Conservation (phyloP, 2,888 invertebrate species). For the Anoncus sp. region DNA sequence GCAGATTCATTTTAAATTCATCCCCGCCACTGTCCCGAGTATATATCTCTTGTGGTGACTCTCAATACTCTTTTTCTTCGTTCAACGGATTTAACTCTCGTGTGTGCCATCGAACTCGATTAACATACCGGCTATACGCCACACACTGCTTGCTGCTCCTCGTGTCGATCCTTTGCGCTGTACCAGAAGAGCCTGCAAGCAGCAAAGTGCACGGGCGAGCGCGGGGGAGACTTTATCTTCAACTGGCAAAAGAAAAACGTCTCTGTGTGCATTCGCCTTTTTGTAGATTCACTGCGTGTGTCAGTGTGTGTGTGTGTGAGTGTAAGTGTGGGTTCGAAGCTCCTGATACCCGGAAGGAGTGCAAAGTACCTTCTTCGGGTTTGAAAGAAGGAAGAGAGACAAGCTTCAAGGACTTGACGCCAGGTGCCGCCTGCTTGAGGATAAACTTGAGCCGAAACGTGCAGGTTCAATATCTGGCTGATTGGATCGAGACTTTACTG, state of each 20-base stretch:
- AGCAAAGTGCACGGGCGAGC: slow-evolving; percentile 62
- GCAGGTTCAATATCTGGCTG: slow-evolving; percentile 68
- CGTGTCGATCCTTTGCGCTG: slow-evolving; percentile 44
- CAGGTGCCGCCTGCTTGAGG: slow-evolving; percentile 80
- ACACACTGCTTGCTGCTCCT: slow-evolving; percentile 67
- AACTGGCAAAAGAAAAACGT: slow-evolving; percentile 42
- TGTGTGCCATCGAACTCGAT: slow-evolving; percentile 69
- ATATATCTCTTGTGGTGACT: too few species aligned
- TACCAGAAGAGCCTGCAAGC: slow-evolving; percentile 39
- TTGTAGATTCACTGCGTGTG: not conserved
- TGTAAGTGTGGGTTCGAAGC: slow-evolving; percentile 51
- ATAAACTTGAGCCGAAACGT: slow-evolving; percentile 73
- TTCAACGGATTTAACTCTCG: slow-evolving; percentile 31
- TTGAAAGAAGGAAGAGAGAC: slow-evolving; percentile 3
- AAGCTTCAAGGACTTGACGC: slow-evolving; percentile 79
- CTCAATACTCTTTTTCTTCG: not conserved
- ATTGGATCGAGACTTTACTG: not conserved
- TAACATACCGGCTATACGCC: slow-evolving; percentile 79
- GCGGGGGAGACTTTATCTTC: slow-evolving; percentile 63
- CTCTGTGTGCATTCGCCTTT: slow-evolving; percentile 27
- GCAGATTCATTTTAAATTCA: slow-evolving; percentile 18
- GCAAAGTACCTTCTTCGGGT: slow-evolving; percentile 54
- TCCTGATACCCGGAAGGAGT: slow-evolving; percentile 78
- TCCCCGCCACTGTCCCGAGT: not conserved
- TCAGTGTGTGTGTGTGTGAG: not conserved